These are phyloP conservation scores for Ecliptopera silaceata DNA, from an alignment of 2,888 invertebrate genomes.

Conservation along the genomic window DNA sequence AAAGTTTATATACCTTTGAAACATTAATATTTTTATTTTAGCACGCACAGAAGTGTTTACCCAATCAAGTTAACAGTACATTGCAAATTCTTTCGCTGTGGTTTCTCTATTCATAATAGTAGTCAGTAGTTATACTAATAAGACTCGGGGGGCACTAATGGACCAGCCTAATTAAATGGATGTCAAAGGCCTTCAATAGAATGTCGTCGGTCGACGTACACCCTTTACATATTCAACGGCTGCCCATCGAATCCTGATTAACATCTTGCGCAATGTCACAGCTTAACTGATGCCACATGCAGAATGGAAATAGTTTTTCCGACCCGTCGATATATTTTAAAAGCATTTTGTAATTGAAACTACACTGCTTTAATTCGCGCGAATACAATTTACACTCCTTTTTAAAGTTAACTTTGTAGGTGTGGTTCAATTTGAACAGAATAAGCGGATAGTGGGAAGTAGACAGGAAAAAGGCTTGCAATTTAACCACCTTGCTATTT, in stretches of 20 bases:
- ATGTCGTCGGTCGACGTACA: slow-evolving; percentile 17
- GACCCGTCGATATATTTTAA: background rate
- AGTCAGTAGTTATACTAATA: slow-evolving; percentile 65
- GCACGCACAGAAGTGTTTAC: background rate
- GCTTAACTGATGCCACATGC: slow-evolving; percentile 29
- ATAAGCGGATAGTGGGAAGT: slow-evolving; percentile 7
- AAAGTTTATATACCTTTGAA: no score
- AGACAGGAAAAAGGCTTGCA: slow-evolving; percentile 4
- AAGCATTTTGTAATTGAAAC: slow-evolving; percentile 27
- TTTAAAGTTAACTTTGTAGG: slow-evolving; percentile 26
- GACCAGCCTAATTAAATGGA: slow-evolving; percentile 66
- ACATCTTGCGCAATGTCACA: slow-evolving; percentile 32
- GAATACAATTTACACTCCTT: slow-evolving; percentile 29
- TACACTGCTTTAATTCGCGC: slow-evolving; percentile 27
- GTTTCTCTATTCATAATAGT: slow-evolving; percentile 56
- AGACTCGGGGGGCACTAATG: slow-evolving; percentile 57
- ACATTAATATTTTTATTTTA: background rate
- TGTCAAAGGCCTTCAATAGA: slow-evolving; percentile 43
- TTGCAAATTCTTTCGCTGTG: slow-evolving; percentile 35
- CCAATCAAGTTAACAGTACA: slow-evolving; percentile 4
- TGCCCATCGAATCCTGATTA: slow-evolving; percentile 50
- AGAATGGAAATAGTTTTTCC: background rate
- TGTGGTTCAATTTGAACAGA: slow-evolving; percentile 14
- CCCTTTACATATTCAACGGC: slow-evolving; percentile 48
- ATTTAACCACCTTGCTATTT: slow-evolving; percentile 7